phyloP scores from a whole-genome alignment of 2,113 vertebrate species.

The Hypocryptadius cinnamomeus region DNA sequence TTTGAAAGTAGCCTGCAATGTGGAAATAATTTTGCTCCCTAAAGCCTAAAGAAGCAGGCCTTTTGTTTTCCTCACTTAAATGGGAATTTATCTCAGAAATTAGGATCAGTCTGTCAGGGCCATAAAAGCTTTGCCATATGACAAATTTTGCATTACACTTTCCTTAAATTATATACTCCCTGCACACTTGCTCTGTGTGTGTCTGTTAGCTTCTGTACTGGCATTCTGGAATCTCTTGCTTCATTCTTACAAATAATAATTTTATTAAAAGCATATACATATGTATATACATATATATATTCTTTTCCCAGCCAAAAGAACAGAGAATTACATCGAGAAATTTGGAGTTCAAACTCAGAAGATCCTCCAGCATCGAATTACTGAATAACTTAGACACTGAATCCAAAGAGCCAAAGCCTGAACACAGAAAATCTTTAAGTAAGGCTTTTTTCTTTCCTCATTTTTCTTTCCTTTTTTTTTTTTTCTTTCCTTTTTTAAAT shows the following conservation, averaged over 20 bases:
- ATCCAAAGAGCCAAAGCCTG: slow-evolving; percentile 79
- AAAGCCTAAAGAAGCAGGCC: slow-evolving; percentile 19
- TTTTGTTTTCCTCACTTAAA: slow-evolving; percentile 42
- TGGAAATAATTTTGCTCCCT: slow-evolving; percentile 42
- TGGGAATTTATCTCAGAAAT: slow-evolving; percentile 49
- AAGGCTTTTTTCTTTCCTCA: slow-evolving; percentile 48
- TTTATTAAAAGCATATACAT: slow-evolving; percentile 9
- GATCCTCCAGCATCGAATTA: slow-evolving; percentile 78
- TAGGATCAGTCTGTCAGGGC: slow-evolving; percentile 32
- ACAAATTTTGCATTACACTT: slow-evolving; percentile 43
- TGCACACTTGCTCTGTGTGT: not conserved
- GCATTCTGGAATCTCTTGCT: not conserved
- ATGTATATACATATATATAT: not conserved
- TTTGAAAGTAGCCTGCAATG: slow-evolving; percentile 30
- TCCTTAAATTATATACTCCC: slow-evolving; percentile 42
- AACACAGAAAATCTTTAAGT: slow-evolving; percentile 84
- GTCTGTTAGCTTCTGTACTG: slow-evolving; percentile 6
- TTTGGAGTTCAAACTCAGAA: slow-evolving; percentile 68
- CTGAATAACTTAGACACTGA: slow-evolving; percentile 69
- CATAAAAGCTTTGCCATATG: slow-evolving; percentile 35
- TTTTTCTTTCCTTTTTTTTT: not conserved
- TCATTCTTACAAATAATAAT: slow-evolving; percentile 15
- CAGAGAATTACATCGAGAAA: slow-evolving; percentile 47
- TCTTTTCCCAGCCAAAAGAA: slow-evolving; percentile 66
- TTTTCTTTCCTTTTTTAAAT: slow-evolving; percentile 28